Evolutionary conservation across 2,797 vertebrate genomes (phyloP).

Genomic region (Mus minutoides): DNA sequence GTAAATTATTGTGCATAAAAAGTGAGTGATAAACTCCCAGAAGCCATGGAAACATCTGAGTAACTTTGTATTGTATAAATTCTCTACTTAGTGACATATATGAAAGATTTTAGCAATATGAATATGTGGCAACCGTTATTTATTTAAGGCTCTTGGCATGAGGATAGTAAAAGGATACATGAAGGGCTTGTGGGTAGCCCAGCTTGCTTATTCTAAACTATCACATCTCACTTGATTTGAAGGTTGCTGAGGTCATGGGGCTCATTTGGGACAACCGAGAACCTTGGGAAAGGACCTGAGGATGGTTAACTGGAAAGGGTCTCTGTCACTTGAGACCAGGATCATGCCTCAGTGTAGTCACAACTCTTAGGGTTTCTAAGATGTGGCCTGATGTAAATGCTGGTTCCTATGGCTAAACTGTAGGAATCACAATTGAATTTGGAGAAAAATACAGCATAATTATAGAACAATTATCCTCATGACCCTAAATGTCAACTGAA

Average conservation of each 20-base stretch:
- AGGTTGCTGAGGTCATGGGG: not conserved
- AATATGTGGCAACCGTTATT: not conserved
- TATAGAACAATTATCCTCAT: not conserved
- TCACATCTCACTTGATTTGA: not conserved
- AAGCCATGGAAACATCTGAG: conserved; percentile 29
- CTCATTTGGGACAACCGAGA: not conserved
- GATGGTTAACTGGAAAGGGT: not conserved
- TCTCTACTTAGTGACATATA: not conserved
- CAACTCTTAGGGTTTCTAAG: conserved; percentile 2
- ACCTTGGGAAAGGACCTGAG: not conserved
- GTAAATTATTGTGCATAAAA: conserved; percentile 22
- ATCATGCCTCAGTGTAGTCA: not conserved
- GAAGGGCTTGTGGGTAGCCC: not conserved
- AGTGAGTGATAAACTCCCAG: not conserved
- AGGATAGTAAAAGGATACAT: not conserved
- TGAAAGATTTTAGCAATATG: conserved; percentile 18
- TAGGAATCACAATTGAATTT: not conserved
- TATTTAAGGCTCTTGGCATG: not conserved
- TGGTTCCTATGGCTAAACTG: not conserved
- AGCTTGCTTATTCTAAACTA: not conserved
- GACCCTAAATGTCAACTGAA: not conserved
- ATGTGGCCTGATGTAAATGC: not conserved
- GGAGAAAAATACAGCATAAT: not conserved
- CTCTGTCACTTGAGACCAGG: not conserved
- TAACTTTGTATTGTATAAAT: not conserved